A percentile compares a stretch with the other conserved stretches of the same genome.
phyloP scores from a whole-genome alignment of 2,113 vertebrate species.

The Ceyx melanurus region DNA sequence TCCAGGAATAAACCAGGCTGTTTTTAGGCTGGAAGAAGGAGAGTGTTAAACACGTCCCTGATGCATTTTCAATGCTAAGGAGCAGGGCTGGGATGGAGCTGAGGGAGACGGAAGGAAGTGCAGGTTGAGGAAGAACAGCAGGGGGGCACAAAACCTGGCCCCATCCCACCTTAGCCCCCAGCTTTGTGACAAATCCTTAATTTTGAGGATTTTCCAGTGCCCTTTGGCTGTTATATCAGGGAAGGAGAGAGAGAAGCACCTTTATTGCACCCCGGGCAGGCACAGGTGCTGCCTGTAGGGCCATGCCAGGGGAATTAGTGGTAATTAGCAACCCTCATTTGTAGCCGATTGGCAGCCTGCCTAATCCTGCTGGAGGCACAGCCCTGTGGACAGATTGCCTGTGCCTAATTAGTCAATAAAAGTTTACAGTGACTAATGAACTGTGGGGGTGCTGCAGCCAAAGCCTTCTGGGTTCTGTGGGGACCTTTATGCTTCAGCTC shows the following conservation, averaged over 20 bases:
- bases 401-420: conserved; percentile 49
- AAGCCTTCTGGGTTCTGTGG: background rate
- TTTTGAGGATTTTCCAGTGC: background rate
- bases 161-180: background rate
- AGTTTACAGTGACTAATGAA: conserved; percentile 18
- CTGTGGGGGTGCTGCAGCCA: background rate
- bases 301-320: background rate
- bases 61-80: background rate
- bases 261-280: background rate
- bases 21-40: background rate
- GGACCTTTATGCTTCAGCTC: background rate
- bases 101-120: background rate
- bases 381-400: conserved; percentile 27
- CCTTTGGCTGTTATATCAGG: background rate
- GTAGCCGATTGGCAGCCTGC: conserved; percentile 2
- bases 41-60: background rate
- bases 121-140: background rate
- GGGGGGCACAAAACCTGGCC: background rate
- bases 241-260: background rate
- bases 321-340: conserved; percentile 32
- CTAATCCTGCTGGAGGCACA: background rate
- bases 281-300: background rate
- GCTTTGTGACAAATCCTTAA: background rate
- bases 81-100: background rate
- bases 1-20: background rate